Evolutionary conservation across 2,113 vertebrate species (phyloP), one percentile per base, ranked within the genome.

Genomic region (Antidorcas marsupialis): DNA sequence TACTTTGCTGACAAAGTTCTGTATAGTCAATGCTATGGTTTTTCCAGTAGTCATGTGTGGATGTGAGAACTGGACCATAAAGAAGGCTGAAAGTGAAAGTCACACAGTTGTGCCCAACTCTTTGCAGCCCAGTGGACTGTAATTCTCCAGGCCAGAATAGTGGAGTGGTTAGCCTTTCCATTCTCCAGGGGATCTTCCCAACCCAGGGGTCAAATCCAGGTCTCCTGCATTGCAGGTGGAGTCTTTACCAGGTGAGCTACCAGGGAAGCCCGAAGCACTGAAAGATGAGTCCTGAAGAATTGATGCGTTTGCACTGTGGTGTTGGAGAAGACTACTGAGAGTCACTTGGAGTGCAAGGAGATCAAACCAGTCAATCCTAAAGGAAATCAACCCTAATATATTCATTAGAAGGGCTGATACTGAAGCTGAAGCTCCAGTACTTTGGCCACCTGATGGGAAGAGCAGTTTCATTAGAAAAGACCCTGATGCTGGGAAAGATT

Each of bases 191-290:
- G n/a, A 71, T 71, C n/a, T 71, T 71, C 19, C 67, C 19, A 71
- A 39, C 19, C 33, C n/a, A 6, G 67, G 67, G 19, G 36, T 71
- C 10, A 39, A 71, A 71, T 71, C 2, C 67, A 71, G n/a, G n/a
- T 39, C n/a, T 71, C n/a, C n/a, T 6, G 10, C 19, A 39, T 23
- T 39, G n/a, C 10, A 39, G 67, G 19, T 0, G 0, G 19, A 39
- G 4, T 23, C 67, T 71, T 71, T 71, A 39, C n/a, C 67, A 71
- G n/a, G 19, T 71, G n/a, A 71, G 67, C 67, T 6, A 71, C 10
- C 0, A 71, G 39, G 39, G 39, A 39, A 39, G 39, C 39, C 39
- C 39, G 3, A 39, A 39, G 19, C 0, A 0, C 67, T 71, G 19
- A 71, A 71, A 71, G 19, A 19, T 39, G 9, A 71, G n/a, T 71